Percentiles rank a stretch among this genome's conserved stretches.
These are phyloP conservation scores for Erebia ligea DNA, from an alignment of 2,888 invertebrate species.

Conservation along the genomic window DNA sequence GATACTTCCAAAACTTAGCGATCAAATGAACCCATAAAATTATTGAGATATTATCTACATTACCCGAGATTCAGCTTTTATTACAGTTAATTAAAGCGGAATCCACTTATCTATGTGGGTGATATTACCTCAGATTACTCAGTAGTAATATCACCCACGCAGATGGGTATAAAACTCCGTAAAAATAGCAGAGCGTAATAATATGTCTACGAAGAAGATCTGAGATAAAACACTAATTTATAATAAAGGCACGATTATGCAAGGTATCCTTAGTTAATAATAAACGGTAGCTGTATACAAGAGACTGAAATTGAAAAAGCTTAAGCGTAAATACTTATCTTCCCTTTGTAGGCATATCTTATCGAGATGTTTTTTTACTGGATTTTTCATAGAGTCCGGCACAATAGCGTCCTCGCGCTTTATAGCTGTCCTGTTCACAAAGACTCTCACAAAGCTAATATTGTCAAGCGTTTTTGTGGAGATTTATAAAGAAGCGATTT, in stretches of 20 bases:
- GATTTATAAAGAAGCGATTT: slow-evolving; percentile 33
- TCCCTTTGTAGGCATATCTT: slow-evolving; percentile 31
- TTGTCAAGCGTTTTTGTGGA: slow-evolving; percentile 27
- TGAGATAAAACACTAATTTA: not conserved
- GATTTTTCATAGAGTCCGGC: slow-evolving; percentile 30
- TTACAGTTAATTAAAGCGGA: no score
- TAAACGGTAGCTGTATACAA: slow-evolving; percentile 11
- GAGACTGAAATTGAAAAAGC: slow-evolving; percentile 18
- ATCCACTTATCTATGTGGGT: no score
- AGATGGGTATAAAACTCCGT: no score
- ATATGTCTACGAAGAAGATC: not conserved
- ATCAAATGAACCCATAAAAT: no score
- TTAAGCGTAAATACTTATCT: slow-evolving; percentile 25
- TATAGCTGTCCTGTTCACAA: slow-evolving; percentile 33
- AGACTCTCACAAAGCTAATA: slow-evolving; percentile 35
- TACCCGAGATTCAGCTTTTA: no score
- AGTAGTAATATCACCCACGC: no score
- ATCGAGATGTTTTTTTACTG: slow-evolving; percentile 31
- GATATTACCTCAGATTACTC: no score
- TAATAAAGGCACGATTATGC: not conserved
- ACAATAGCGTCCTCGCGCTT: slow-evolving; percentile 29
- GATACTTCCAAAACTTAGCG: no score
- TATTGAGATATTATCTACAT: no score
- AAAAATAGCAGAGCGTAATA: no score
- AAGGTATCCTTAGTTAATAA: slow-evolving; percentile 9